Evolutionary conservation across 2,797 vertebrate species (phyloP), one percentile per base, ranked within the genome.

Genomic region (Thripadectes ignobilis): DNA sequence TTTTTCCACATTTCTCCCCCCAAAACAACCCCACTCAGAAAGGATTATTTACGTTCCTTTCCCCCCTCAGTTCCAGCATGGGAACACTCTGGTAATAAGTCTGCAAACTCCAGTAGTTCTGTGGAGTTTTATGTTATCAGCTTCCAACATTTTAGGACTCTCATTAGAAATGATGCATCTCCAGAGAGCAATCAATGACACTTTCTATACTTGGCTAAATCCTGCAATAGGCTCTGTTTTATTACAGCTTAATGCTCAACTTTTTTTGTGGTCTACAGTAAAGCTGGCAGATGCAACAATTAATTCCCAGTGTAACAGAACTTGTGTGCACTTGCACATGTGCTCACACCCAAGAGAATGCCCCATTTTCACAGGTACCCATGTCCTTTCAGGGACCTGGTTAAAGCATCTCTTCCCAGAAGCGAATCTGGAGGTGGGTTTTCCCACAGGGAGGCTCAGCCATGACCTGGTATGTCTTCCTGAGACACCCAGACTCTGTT

Each of bases 1-100:
- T 97, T 97, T 97, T 93, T 74, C 91, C 97, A 96, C 90, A 78
- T 96, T 89, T 92, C 80, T 67, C 87, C 94, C 41, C 39, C 61
- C 90, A 93, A 92, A 89, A 95, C 92, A 90, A 89, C 95, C 90
- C 95, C 96, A 97, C 97, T 96, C 93, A 89, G 77, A 89, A 97
- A 95, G 91, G 74, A 94, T 96, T 97, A 97, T 98, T 97, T 97
- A 97, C 78, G 79, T 96, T 75, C 20, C 58, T 49, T 46, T 5
- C 29, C 69, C 80, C 38, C 48, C 24, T 27, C 58, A 12, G 92
- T 67, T 85, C 86, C 36, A 48, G 61, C 87, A 32, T 26, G 73
- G 84, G 62, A 75, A 80, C 68, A 58, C 80, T 67, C 79, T 91
- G 87, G 92, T 95, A 95, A 95, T 91, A 79, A 82, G 79, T 83